Evolutionary conservation across 23 tunicate species (phyloP).

Genomic region (Diplosoma virens): DNA sequence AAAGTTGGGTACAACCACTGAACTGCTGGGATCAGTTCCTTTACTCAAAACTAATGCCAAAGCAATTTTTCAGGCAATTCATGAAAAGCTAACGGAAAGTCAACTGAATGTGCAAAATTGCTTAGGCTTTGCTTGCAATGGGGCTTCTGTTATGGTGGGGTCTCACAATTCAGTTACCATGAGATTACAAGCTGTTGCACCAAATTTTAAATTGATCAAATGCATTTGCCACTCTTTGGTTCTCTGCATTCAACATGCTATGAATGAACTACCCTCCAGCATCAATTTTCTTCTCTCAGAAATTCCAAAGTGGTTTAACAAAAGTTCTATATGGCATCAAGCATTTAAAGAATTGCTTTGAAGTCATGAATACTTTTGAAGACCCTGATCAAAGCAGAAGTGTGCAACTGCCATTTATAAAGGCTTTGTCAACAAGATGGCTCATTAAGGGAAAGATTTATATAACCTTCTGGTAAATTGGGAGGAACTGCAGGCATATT

Average conservation of each 20-base stretch:
- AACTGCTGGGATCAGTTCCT: conserved; percentile 34
- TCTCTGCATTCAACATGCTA: conserved; percentile 22
- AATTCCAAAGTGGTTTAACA: conserved; percentile 35
- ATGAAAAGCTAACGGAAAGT: conserved; percentile 1
- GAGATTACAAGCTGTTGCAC: conserved; percentile 20
- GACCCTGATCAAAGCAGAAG: background rate
- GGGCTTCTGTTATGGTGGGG: conserved; percentile 39
- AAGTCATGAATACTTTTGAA: conserved; percentile 23
- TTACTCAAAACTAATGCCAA: conserved; percentile 26
- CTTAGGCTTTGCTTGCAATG: conserved; percentile 24
- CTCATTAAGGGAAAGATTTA: conserved; percentile 32
- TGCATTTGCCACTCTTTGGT: conserved; percentile 35
- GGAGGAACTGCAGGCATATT: conserved; percentile 19
- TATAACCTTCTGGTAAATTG: conserved; percentile 34
- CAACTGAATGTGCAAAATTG: background rate
- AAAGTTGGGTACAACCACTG: conserved; percentile 8
- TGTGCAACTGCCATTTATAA: conserved; percentile 36
- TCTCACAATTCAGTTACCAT: conserved; percentile 44
- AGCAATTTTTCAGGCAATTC: conserved; percentile 22
- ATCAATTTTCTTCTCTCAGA: conserved; percentile 1
- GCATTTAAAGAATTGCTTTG: conserved; percentile 7
- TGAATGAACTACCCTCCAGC: conserved; percentile 14
- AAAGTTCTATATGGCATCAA: conserved; percentile 26
- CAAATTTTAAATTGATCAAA: background rate
- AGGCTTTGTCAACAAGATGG: conserved; percentile 28